Percentiles rank a stretch among this genome's conserved stretches.
These are phyloP conservation scores for Ischnus inquisitorius DNA, from an alignment of 2,888 invertebrate genomes.

Conservation along the genomic window DNA sequence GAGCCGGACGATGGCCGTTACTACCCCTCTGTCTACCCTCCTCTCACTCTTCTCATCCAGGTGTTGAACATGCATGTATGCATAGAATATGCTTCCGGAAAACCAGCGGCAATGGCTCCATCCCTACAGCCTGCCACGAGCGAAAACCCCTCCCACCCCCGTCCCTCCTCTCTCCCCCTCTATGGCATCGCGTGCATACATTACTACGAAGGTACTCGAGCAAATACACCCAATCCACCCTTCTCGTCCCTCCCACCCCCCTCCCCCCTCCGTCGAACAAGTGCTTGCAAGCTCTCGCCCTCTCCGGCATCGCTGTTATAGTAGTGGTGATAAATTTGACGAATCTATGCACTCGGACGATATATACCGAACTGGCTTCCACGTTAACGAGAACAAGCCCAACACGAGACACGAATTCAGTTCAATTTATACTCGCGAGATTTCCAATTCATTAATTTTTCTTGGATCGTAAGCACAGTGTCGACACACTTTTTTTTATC, in stretches of 20 bases:
- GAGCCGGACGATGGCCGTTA: constrained; percentile 46
- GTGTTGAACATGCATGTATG: constrained; percentile 83
- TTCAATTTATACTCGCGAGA: constrained; percentile 2
- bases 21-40: constrained; percentile 39
- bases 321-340: constrained; percentile 55
- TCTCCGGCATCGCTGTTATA: constrained; percentile 20
- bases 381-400: constrained; percentile 34
- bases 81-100: constrained; percentile 82
- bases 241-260: not conserved
- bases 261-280: constrained; percentile 27
- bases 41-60: constrained; percentile 58
- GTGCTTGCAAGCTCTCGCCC: constrained; percentile 13
- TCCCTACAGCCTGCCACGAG: constrained; percentile 11
- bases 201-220: constrained; percentile 62
- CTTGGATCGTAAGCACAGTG: not conserved
- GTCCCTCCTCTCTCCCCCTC: not conserved
- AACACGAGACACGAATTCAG: constrained; percentile 1
- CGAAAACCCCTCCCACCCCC: constrained; percentile 48
- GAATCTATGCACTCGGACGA: constrained; percentile 52
- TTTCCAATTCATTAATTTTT: not conserved
- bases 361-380: constrained; percentile 20
- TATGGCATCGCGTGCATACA: constrained; percentile 61
- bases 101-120: constrained; percentile 63
- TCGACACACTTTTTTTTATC: not conserved
- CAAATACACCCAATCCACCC: constrained; percentile 54